phyloP scores from a whole-genome alignment of 2,797 vertebrate species.

The Arctocebus calabarensis region DNA sequence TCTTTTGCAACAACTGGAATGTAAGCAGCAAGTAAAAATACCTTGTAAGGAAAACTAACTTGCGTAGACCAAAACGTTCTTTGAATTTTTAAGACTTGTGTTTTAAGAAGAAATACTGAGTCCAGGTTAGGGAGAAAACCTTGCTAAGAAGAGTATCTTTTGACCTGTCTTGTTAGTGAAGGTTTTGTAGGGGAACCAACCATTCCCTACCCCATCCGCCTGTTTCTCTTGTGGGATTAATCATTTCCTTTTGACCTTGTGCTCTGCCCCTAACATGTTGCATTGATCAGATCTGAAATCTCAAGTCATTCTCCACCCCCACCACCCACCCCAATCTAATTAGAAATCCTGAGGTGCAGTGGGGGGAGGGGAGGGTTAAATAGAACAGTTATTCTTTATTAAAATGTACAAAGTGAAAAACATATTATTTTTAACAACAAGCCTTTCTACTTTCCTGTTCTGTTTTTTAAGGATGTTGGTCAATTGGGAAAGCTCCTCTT shows the following conservation, averaged over 20 bases:
- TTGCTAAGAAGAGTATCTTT: conserved; percentile 81
- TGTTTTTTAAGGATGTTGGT: background rate
- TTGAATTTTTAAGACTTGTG: background rate
- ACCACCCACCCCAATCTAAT: conserved; percentile 1
- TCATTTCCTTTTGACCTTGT: conserved; percentile 89
- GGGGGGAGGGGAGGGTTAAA: background rate
- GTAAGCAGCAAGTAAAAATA: conserved; percentile 37
- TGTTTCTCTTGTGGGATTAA: conserved; percentile 87
- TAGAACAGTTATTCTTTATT: background rate
- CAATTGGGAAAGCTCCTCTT: background rate
- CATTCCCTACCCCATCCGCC: conserved; percentile 83
- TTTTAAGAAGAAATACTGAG: background rate
- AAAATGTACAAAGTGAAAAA: background rate
- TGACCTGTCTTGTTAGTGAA: conserved; percentile 80
- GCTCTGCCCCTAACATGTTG: conserved; percentile 87
- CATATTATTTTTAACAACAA: background rate
- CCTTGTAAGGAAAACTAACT: background rate
- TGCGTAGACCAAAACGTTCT: background rate
- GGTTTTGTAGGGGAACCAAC: conserved; percentile 81
- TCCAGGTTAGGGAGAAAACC: background rate
- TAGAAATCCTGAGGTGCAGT: conserved; percentile 10
- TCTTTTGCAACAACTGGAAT: background rate
- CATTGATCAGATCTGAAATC: conserved; percentile 88
- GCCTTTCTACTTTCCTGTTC: background rate
- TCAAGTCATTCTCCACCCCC: conserved; percentile 74